A percentile compares a stretch with the other conserved stretches of the same genome.
These are phyloP conservation scores for Diadophis punctatus DNA, from an alignment of 2,113 vertebrate species.

Conservation along the genomic window DNA sequence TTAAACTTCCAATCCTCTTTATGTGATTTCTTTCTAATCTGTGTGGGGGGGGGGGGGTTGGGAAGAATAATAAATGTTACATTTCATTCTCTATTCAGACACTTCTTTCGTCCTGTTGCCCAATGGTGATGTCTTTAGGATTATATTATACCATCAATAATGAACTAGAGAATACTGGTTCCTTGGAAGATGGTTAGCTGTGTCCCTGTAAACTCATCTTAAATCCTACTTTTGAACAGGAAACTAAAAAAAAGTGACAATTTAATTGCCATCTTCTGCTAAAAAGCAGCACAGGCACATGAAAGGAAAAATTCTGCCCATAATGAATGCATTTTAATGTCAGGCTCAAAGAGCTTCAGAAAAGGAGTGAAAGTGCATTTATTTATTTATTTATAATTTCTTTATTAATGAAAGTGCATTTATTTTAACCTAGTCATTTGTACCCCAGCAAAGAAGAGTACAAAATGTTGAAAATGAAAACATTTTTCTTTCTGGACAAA, in stretches of 20 bases:
- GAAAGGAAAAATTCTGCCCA: not conserved
- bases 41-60: not conserved
- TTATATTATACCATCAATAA: not conserved
- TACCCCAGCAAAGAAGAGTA: not conserved
- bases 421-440: not conserved
- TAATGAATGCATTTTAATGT: not conserved
- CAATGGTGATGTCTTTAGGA: not conserved
- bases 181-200: not conserved
- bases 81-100: not conserved
- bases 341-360: not conserved
- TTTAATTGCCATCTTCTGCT: constrained; percentile 1
- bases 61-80: not conserved
- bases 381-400: too few species aligned
- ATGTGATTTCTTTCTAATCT: not conserved
- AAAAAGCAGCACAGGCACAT: not conserved
- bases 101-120: not conserved
- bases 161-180: not conserved
- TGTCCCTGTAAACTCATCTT: too few species aligned
- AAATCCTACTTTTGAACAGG: not conserved
- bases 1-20: not conserved
- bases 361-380: not conserved
- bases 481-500: too few species aligned
- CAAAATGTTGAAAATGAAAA: not conserved
- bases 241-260: not conserved
- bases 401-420: too few species aligned